Conservation (phyloP, 2,888 invertebrate species). For the Napeogenes inachia region DNA sequence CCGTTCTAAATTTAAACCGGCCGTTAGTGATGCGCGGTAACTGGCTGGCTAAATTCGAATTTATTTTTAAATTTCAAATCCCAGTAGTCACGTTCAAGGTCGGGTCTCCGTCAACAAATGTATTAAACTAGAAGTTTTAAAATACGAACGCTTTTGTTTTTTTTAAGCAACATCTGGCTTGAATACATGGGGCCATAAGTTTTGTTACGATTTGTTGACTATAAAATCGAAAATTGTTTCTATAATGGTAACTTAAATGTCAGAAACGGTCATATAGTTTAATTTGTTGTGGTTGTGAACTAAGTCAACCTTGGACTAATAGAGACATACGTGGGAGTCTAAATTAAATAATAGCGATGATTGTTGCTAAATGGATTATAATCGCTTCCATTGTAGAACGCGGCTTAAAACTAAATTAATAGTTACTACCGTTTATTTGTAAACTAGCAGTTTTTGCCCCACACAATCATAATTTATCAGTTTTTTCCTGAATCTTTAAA, state of each 20-base stretch:
- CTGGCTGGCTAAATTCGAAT: conserved; percentile 60
- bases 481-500: too few species aligned
- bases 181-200: conserved; percentile 39
- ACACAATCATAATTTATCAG: neutral
- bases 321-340: conserved; percentile 22
- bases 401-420: neutral
- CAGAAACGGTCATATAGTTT: conserved; percentile 42
- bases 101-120: conserved; percentile 47
- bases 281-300: conserved; percentile 38
- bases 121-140: conserved; percentile 36
- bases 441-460: neutral
- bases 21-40: conserved; percentile 71
- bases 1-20: conserved; percentile 69
- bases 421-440: neutral
- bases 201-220: conserved; percentile 41
- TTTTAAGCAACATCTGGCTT: conserved; percentile 56
- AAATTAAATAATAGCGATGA: conserved; percentile 28
- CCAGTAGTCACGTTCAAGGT: conserved; percentile 72
- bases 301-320: conserved; percentile 24
- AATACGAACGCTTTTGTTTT: conserved; percentile 27
- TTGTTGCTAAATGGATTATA: conserved; percentile 26
- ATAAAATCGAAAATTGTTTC: conserved; percentile 46
- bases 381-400: conserved; percentile 19
- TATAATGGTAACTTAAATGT: conserved; percentile 39
- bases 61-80: conserved; percentile 65